Base-by-base conservation (phyloP, 2,113 vertebrate genomes). In the Clarias batrachus region DNA sequence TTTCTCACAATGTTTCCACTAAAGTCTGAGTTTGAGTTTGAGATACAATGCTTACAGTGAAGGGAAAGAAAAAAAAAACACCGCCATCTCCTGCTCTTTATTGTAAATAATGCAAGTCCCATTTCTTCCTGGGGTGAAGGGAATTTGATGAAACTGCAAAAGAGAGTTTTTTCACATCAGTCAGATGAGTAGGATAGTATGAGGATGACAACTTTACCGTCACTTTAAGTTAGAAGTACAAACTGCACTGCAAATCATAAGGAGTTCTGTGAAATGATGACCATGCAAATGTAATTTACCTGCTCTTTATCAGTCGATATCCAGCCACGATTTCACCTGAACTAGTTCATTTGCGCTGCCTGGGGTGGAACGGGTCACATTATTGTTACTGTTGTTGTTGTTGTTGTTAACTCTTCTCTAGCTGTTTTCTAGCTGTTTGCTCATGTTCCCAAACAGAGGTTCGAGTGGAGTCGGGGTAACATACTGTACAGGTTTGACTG, bases 101-200 rank as follows among this genome's bases (percentile, higher is more conserved):
- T 87, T 78, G 85, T 83, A 87, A 85, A 85, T 82, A 82, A 86
- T 86, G 71, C 8, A 86, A 88, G 48, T 66, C 68, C 70, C 73
- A 23, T 85, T 85, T 87, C 70, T 84, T 86, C 80, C 73, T 76
- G n/a, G 25, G 71, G 12, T 84, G 81, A 87, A 48, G 74, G 84
- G 48, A 89, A 89, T 86, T 60, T 70, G 74, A 77, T 76, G 70
- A 79, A 90, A 62, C 82, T 85, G 84, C 56, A 83, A 65, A 88
- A 85, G 87, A 87, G 77, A 85, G 87, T 88, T 90, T 88, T 77
- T 83, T 41, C 25, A 82, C 21, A 85, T 85, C 88, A 86, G 88
- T 88, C 88, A 88, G 57, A 30, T 70, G 80, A 83, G 82, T 16
- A 76, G 37, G 81, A 37, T 63, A 76, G 66, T 41, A 23, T 63